Conservation (phyloP, 2,888 invertebrate genomes). For the Poecilobothrus nobilitatus region DNA sequence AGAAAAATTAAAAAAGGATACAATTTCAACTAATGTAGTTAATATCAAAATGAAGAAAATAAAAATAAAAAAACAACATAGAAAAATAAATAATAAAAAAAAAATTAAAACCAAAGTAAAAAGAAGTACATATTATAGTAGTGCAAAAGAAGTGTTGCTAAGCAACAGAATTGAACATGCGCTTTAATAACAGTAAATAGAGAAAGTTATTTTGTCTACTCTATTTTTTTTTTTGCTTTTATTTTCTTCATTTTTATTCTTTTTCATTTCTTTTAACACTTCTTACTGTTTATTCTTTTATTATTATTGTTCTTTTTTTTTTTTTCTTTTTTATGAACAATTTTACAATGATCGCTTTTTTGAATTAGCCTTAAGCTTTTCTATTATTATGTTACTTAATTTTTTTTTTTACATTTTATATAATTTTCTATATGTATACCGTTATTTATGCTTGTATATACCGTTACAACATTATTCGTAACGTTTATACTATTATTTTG, state of each 20-base stretch:
- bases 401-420: no score
- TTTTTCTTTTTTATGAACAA: background rate
- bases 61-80: no score
- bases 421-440: background rate
- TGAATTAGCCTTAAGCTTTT: background rate
- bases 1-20: background rate
- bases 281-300: background rate
- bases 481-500: background rate
- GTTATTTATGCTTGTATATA: no score
- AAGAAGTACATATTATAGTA: no score
- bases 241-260: background rate
- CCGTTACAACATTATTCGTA: background rate
- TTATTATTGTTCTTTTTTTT: background rate
- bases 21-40: background rate
- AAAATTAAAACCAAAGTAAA: no score
- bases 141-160: background rate
- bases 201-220: background rate
- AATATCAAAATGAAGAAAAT: no score
- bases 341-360: no score
- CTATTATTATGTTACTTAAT: background rate
- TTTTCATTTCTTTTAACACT: background rate
- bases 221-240: background rate
- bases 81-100: no score
- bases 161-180: background rate
- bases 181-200: conserved; percentile 1